A percentile compares a stretch with the other conserved stretches of the same genome.
Conservation (phyloP, 2,888 invertebrate species). For the Amiota mariae region DNA sequence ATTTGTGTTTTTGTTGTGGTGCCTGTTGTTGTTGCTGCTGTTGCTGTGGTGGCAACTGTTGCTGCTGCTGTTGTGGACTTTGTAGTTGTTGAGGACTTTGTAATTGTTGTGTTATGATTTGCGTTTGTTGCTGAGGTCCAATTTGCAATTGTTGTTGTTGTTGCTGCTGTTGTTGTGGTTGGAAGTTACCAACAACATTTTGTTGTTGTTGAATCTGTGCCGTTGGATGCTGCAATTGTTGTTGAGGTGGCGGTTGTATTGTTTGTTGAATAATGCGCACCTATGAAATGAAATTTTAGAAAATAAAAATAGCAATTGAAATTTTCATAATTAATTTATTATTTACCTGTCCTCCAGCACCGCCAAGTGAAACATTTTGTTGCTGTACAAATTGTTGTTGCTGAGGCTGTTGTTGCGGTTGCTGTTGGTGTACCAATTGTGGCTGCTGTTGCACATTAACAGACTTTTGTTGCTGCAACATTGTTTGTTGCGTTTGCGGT, state of each 20-base stretch:
- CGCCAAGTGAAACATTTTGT: conserved; percentile 53
- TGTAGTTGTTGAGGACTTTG: conserved; percentile 51
- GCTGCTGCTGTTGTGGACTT: conserved; percentile 52
- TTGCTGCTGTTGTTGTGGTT: conserved; percentile 45
- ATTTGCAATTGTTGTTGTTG: conserved; percentile 27
- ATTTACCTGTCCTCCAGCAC: conserved; percentile 50
- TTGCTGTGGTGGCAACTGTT: conserved; percentile 53
- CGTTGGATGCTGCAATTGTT: conserved; percentile 45
- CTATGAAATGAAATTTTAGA: not conserved
- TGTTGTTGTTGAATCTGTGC: conserved; percentile 41
- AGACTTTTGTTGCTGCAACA: conserved; percentile 35
- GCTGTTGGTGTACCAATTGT: conserved; percentile 25
- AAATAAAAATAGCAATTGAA: not conserved
- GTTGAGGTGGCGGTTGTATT: conserved; percentile 54
- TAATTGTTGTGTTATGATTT: conserved; percentile 48
- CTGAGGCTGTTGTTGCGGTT: conserved; percentile 49
- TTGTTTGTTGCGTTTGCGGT: conserved; percentile 41
- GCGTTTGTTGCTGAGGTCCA: conserved; percentile 40
- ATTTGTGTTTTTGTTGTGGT: conserved; percentile 63
- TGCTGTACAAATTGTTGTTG: conserved; percentile 64
- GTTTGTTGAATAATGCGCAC: conserved; percentile 59
- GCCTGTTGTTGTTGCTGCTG: conserved; percentile 52
- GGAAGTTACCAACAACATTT: conserved; percentile 43
- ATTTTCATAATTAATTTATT: not conserved
- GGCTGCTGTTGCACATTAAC: conserved; percentile 22